Percentiles rank a stretch among this genome's conserved stretches.
Evolutionary conservation across 2,888 invertebrate species (phyloP).

Genomic region (Rapana venosa): DNA sequence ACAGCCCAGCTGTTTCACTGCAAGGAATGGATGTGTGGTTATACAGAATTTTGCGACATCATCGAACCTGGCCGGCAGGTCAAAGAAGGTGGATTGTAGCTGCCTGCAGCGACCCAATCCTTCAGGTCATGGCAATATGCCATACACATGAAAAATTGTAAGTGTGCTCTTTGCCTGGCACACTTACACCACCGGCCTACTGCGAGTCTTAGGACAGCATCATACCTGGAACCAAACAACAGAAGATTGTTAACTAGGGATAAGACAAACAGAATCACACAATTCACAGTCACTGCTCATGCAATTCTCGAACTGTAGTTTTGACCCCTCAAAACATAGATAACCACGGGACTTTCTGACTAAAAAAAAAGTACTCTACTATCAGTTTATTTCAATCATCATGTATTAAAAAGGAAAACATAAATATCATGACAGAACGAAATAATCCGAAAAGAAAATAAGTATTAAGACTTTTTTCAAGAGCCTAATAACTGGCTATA

Average conservation of each 20-base stretch:
- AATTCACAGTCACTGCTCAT: too few relatives aligned
- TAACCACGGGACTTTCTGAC: too few relatives aligned
- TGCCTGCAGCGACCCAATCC: slow-evolving; percentile 33
- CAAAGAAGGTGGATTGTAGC: background rate
- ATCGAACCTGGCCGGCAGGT: slow-evolving; percentile 42
- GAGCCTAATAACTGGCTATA: too few relatives aligned
- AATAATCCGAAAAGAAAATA: too few relatives aligned
- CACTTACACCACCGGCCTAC: slow-evolving; percentile 66
- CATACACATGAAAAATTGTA: slow-evolving; percentile 61
- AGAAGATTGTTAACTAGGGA: background rate
- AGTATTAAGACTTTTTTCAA: too few relatives aligned
- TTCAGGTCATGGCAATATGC: slow-evolving; percentile 71
- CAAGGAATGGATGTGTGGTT: background rate
- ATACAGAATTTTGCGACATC: background rate
- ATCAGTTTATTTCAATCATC: too few relatives aligned
- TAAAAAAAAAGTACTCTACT: too few relatives aligned
- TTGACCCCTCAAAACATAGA: too few relatives aligned
- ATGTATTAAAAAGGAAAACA: too few relatives aligned
- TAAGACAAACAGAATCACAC: too few relatives aligned
- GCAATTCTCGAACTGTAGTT: too few relatives aligned
- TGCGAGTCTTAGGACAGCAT: slow-evolving; percentile 65
- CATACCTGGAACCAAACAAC: slow-evolving; percentile 59
- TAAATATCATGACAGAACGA: too few relatives aligned
- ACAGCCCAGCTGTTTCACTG: background rate
- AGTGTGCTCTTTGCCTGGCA: slow-evolving; percentile 4